These are phyloP conservation scores for Leucophenga varia DNA, from an alignment of 1,140 invertebrate species.

Conservation along the genomic window DNA sequence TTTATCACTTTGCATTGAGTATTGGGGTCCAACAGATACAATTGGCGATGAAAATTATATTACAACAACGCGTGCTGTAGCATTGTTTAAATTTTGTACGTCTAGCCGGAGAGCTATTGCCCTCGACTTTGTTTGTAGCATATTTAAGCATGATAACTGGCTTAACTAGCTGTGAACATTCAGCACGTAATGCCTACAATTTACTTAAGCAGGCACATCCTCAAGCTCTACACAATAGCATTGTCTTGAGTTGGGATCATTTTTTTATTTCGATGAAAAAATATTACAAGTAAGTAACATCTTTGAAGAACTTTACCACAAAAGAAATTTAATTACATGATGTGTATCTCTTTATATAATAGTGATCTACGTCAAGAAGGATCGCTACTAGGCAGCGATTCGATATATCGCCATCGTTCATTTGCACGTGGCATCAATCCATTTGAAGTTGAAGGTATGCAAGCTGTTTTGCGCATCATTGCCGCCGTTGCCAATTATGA, in stretches of 20 bases:
- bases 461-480: conserved; percentile 77
- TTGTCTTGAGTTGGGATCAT: conserved; percentile 89
- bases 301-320: not conserved
- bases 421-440: conserved; percentile 70
- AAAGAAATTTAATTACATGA: not conserved
- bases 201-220: conserved; percentile 71
- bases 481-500: conserved; percentile 76
- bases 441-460: conserved; percentile 84
- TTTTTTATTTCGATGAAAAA: conserved; percentile 83
- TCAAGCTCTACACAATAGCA: conserved; percentile 56
- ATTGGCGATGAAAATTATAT: conserved; percentile 9
- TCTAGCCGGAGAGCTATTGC: conserved; percentile 81
- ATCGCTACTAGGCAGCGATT: conserved; percentile 63
- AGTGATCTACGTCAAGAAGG: conserved; percentile 67
- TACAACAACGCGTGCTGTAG: conserved; percentile 66
- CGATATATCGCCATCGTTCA: conserved; percentile 65
- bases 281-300: conserved; percentile 64
- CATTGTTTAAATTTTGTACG: conserved; percentile 89
- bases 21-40: conserved; percentile 73
- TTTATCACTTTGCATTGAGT: conserved; percentile 74
- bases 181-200: conserved; percentile 81
- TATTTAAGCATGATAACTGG: conserved; percentile 86
- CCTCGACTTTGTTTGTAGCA: conserved; percentile 81
- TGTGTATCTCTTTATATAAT: not conserved
- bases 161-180: conserved; percentile 70